These are phyloP conservation scores for Bombus waltoni DNA, from an alignment of 1,140 invertebrate species.

Conservation along the genomic window DNA sequence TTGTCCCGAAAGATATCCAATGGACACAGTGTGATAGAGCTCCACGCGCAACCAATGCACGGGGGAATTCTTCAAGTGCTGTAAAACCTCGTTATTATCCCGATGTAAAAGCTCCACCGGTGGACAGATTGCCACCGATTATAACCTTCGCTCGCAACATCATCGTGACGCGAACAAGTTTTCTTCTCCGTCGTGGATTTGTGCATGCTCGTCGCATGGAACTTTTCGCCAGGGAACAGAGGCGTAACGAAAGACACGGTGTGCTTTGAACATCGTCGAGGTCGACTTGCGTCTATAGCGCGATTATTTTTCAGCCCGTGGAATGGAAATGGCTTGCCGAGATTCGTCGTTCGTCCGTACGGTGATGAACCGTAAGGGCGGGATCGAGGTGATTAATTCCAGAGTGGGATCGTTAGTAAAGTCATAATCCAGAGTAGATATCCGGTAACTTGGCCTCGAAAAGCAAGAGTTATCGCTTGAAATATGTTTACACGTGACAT, in stretches of 20 bases:
- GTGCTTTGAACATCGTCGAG: background rate
- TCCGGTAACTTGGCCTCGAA: background rate
- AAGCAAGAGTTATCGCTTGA: background rate
- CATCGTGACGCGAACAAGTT: background rate
- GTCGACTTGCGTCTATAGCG: no score
- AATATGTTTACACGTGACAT: slow-evolving; percentile 18
- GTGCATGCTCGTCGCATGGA: background rate
- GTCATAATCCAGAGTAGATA: background rate
- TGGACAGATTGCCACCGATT: slow-evolving; percentile 49
- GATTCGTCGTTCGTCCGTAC: no score
- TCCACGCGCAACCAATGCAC: background rate
- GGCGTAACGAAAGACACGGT: no score
- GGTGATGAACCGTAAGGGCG: background rate
- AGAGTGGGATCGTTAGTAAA: background rate
- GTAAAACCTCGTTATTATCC: slow-evolving; percentile 46
- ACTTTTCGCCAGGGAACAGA: background rate
- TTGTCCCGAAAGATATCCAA: slow-evolving; percentile 37
- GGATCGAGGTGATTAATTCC: background rate
- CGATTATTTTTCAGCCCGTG: background rate
- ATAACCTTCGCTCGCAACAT: slow-evolving; percentile 38
- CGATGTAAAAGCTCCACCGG: background rate
- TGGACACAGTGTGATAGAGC: background rate
- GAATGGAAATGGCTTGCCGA: no score
- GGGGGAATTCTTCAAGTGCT: slow-evolving; percentile 15
- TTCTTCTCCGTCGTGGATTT: background rate